Evolutionary conservation across 2,888 invertebrate species (phyloP).

Genomic region (Idaea dimidiata): DNA sequence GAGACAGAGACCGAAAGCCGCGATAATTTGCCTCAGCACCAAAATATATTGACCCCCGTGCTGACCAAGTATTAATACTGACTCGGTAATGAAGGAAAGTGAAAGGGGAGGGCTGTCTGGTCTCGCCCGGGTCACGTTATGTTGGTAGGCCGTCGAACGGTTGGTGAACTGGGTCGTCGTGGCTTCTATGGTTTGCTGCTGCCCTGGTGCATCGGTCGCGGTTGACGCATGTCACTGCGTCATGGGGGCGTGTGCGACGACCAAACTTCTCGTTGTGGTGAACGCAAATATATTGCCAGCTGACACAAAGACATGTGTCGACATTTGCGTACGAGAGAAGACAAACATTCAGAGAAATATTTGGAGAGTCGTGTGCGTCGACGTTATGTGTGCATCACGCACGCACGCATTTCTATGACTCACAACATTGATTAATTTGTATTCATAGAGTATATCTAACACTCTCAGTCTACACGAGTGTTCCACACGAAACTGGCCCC

Average conservation of each 20-base stretch:
- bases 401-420: not conserved
- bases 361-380: not conserved
- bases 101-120: conserved; percentile 24
- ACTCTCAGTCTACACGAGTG: not conserved
- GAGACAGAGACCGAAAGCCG: conserved; percentile 45
- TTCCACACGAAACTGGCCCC: not conserved
- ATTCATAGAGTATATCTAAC: not conserved
- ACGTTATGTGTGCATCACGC: not conserved
- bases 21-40: conserved; percentile 29
- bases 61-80: conserved; percentile 17
- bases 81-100: conserved; percentile 7
- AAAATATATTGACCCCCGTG: conserved; percentile 33
- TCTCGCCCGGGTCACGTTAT: conserved; percentile 15
- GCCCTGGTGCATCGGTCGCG: conserved; percentile 63
- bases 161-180: conserved; percentile 38
- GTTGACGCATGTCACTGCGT: conserved; percentile 79
- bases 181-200: conserved; percentile 52
- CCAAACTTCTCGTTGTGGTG: conserved; percentile 20
- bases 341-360: not conserved
- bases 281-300: conserved; percentile 19
- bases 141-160: conserved; percentile 17
- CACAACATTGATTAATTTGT: not conserved
- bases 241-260: conserved; percentile 63
- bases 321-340: conserved; percentile 15
- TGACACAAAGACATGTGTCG: conserved; percentile 18